Base-by-base conservation (phyloP, 35 echinoderm and acorn worm genomes). In the Lytechinus pictus region DNA sequence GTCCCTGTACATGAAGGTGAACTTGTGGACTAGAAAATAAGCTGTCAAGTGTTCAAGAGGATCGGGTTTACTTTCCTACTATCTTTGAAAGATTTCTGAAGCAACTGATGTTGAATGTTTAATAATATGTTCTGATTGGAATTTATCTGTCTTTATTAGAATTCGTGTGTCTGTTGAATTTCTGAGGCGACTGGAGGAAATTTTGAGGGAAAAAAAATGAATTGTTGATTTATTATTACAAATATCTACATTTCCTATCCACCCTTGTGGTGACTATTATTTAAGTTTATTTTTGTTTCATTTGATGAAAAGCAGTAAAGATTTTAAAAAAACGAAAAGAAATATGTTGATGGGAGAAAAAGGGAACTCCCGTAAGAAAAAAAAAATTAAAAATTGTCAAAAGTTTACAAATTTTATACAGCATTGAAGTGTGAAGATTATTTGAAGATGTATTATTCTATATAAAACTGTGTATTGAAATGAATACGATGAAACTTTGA, bases 271-370 rank as follows among this genome's bases (percentile, higher is more conserved):
- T 79, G 66, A 24, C 19, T 79, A n/a, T 79, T 72, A 72, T 72
- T 21, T 79, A 79, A 79, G 19, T 79, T 79, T 79, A 24, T n/a
- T 79, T 58, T 79, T 79, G 66, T 79, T 79, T 79, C 66, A 19
- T 79, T 79, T 79, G 66, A 79, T 79, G 21, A 79, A 79, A 79
- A 79, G 66, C 66, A 79, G 66, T 79, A 79, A 79, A 79, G 66
- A 16, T 79, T 79, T 79, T 19, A 79, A 71, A 79, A 71, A 44
- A 44, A 44, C 33, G 2, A 44, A 44, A 79, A n/a, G 19, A 79
- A 79, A 1, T 79, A 79, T 24, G 66, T 79, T 79, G 19, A 79
- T 79, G 66, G 21, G 66, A 79, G 66, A 79, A 3, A 19, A 79
- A 79, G 66, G 24, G 14, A 79, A 24, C 66, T 79, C 66, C 66